Percentiles rank a stretch among this genome's conserved stretches.
Conservation (phyloP, 1,140 invertebrate species). For the Drosophila obscura region DNA sequence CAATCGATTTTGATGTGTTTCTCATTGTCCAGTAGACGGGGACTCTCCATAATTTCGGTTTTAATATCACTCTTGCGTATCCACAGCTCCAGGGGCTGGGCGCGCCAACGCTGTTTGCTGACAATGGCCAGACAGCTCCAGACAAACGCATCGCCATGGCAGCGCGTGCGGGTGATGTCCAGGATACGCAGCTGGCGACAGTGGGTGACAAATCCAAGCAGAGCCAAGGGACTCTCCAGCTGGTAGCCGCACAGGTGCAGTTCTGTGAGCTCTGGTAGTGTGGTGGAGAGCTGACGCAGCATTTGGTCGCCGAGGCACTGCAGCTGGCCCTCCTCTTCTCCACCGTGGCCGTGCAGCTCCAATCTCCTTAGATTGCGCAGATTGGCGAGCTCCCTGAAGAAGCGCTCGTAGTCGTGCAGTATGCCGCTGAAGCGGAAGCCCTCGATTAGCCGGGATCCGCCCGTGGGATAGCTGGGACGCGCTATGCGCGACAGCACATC, state of each 20-base stretch:
- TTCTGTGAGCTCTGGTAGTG: conserved; percentile 53
- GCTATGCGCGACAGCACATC: conserved; percentile 68
- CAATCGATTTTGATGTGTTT: conserved; percentile 56
- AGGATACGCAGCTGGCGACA: conserved; percentile 60
- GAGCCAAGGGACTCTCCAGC: conserved; percentile 55
- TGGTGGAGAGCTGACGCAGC: conserved; percentile 37
- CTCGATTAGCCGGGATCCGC: conserved; percentile 42
- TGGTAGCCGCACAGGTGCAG: conserved; percentile 69
- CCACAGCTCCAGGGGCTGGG: conserved; percentile 59
- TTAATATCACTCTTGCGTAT: conserved; percentile 63
- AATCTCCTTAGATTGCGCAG: conserved; percentile 47
- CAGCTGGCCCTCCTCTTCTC: conserved; percentile 32
- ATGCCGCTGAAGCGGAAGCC: conserved; percentile 66
- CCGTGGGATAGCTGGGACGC: conserved; percentile 29
- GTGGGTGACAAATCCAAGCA: conserved; percentile 57
- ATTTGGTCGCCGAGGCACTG: conserved; percentile 63
- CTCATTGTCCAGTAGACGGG: conserved; percentile 47
- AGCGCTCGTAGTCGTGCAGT: conserved; percentile 63
- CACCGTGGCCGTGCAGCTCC: conserved; percentile 44
- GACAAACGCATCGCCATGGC: conserved; percentile 58
- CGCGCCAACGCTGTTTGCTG: conserved; percentile 66
- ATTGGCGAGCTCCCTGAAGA: conserved; percentile 63
- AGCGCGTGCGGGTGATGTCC: conserved; percentile 45
- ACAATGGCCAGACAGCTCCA: conserved; percentile 53
- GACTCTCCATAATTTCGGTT: conserved; percentile 39